These are phyloP conservation scores for Fistularia commersonii DNA, from an alignment of 2,797 vertebrate species.

Conservation along the genomic window DNA sequence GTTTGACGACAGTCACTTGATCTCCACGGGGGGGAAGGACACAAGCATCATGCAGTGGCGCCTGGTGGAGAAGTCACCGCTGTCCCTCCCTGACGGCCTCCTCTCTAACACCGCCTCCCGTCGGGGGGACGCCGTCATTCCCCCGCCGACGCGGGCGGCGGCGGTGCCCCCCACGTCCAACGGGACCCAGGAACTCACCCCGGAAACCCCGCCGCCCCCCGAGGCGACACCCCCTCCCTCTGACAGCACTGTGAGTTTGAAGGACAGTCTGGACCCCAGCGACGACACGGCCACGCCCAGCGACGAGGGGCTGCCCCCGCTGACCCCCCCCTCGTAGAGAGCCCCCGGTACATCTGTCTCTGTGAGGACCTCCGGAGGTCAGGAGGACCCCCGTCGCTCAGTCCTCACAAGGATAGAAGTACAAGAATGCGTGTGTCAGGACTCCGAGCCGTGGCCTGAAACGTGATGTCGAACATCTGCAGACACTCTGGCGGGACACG, in stretches of 20 bases:
- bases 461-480: too few species aligned
- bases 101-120: conserved; percentile 60
- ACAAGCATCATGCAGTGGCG: conserved; percentile 97
- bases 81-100: conserved; percentile 56
- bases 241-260: conserved; percentile 74
- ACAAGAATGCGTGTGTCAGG: background rate
- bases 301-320: conserved; percentile 71
- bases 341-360: conserved; percentile 9
- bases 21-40: conserved; percentile 97
- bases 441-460: too few species aligned
- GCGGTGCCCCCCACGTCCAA: conserved; percentile 52
- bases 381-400: too few species aligned
- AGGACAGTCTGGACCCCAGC: conserved; percentile 77
- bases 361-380: conserved; percentile 46
- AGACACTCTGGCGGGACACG: too few species aligned
- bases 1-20: conserved; percentile 85
- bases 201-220: conserved; percentile 46
- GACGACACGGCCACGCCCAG: conserved; percentile 74
- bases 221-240: conserved; percentile 62
- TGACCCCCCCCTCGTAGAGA: conserved; percentile 64
- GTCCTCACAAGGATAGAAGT: conserved; percentile 16
- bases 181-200: conserved; percentile 60
- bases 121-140: conserved; percentile 34
- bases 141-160: conserved; percentile 5
- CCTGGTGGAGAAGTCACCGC: conserved; percentile 81